Evolutionary conservation across 2,888 invertebrate species (phyloP), one percentile per base, ranked within the genome.

Genomic region (Acrobeloides nanus): DNA sequence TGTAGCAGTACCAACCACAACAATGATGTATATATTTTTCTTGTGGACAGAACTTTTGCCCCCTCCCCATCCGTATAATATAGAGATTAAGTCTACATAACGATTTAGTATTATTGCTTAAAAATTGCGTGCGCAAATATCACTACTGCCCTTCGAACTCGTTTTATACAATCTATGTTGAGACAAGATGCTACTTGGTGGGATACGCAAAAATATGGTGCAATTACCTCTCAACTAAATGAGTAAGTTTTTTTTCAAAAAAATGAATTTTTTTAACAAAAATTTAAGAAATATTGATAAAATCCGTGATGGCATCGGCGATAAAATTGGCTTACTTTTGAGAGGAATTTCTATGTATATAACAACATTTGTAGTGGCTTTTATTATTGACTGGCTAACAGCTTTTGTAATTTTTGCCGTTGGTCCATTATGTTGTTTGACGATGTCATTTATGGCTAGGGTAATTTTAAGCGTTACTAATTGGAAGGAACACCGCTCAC

Each of bases 381-480:
- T 55, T 18, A 27, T 34, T 10, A 23, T 47, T 27, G 41, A 46
- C 26, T 56, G 58, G 58, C 37, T 33, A 39, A 52, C 55, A 17
- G 42, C 44, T 15, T 29, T 59, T 7, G 29, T 54, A 5, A 48
- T 54, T 25, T 26, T 59, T 12, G 42, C 39, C 2, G 40, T 32
- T 17, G 46, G 33, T 12, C 56, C 56, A 15, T 25, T 42, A n/a
- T 42, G 43, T 25, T 32, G 41, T 5, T 17, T 56, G 12, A 24
- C 40, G 4, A 59, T 56, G 53, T 50, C 48, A 24, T 20, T 48
- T 23, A 59, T 59, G 56, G 38, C 51, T 5, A 46, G 39, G 35
- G 53, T 53, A 38, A n/a, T n/a, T n/a, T n/a, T n/a, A n/a, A n/a
- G n/a, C 12, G 20, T 42, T n/a, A n/a, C n/a, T n/a, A n/a, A n/a